phyloP scores from a whole-genome alignment of 2,113 vertebrate species.

The Hemicordylus capensis region DNA sequence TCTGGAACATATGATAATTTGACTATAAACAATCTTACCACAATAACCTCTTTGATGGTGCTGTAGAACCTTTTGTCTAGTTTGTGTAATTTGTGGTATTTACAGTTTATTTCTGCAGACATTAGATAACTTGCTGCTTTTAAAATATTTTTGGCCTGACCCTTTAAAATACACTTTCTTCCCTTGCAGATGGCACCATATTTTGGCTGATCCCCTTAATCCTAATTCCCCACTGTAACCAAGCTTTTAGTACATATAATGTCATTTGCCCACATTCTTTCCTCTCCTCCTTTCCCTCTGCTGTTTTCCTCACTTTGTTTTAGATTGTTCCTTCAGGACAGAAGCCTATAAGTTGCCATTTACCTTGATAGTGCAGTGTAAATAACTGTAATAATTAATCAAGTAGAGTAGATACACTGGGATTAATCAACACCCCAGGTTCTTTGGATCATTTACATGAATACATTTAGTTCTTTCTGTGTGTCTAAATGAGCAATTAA shows the following conservation, averaged over 20 bases:
- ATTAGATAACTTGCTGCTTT: neutral
- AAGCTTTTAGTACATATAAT: neutral
- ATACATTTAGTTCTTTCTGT: neutral
- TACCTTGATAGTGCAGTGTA: neutral
- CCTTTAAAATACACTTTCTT: neutral
- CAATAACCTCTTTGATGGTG: slow-evolving; percentile 31
- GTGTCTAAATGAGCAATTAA: neutral
- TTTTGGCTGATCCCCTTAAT: neutral
- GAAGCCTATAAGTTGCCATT: neutral
- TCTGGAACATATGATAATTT: slow-evolving; percentile 45
- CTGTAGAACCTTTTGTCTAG: neutral
- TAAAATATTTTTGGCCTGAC: neutral
- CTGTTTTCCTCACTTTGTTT: neutral
- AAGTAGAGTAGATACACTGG: neutral
- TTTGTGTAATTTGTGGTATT: neutral
- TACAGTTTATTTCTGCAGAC: neutral
- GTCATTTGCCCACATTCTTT: neutral
- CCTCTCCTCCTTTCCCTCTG: neutral
- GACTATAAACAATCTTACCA: slow-evolving; percentile 55
- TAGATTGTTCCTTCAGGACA: too few species aligned
- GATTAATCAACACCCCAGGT: too few species aligned
- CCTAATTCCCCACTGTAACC: neutral
- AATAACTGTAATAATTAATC: neutral
- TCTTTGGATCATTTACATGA: neutral
- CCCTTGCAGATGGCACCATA: neutral